phyloP scores from a whole-genome alignment of 1,140 invertebrate genomes.

The Luehdorfia chinensis region DNA sequence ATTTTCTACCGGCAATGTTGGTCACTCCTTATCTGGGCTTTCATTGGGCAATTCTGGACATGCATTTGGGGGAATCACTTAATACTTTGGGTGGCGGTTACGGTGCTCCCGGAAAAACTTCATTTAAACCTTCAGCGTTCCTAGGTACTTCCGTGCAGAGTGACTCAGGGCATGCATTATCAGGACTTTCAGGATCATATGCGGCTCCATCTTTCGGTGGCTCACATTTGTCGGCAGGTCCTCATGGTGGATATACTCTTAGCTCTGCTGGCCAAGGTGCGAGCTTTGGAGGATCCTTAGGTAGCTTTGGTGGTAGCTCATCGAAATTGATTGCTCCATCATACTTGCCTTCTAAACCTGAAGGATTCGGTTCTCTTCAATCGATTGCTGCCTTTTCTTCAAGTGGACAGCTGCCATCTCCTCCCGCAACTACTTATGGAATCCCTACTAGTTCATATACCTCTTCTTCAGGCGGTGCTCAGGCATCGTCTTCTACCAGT shows the following conservation, averaged over 20 bases:
- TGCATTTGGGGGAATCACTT: constrained; percentile 37
- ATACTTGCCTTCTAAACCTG: constrained; percentile 48
- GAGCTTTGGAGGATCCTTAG: constrained; percentile 42
- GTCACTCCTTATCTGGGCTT: constrained; percentile 27
- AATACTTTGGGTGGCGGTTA: constrained; percentile 41
- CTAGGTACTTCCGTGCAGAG: constrained; percentile 53
- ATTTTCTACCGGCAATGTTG: constrained; percentile 32
- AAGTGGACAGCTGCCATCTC: constrained; percentile 45
- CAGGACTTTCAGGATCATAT: constrained; percentile 41
- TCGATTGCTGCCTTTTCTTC: constrained; percentile 52
- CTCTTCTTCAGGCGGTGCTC: too few relatives aligned
- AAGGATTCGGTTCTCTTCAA: constrained; percentile 50
- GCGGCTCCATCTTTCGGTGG: constrained; percentile 48
- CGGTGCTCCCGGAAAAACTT: constrained; percentile 45
- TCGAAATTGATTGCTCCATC: constrained; percentile 44
- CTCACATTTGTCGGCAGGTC: constrained; percentile 33
- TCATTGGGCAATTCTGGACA: constrained; percentile 26
- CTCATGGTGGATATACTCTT: constrained; percentile 36
- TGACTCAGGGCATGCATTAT: constrained; percentile 44
- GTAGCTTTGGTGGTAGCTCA: constrained; percentile 40
- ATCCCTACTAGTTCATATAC: constrained; percentile 41
- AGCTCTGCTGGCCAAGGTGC: constrained; percentile 43
- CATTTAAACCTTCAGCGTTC: constrained; percentile 64
- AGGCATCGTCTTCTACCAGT: constrained; percentile 46
- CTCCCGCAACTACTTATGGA: constrained; percentile 45